phyloP scores from a whole-genome alignment of 2,797 vertebrate genomes.

The Amblyraja radiata region DNA sequence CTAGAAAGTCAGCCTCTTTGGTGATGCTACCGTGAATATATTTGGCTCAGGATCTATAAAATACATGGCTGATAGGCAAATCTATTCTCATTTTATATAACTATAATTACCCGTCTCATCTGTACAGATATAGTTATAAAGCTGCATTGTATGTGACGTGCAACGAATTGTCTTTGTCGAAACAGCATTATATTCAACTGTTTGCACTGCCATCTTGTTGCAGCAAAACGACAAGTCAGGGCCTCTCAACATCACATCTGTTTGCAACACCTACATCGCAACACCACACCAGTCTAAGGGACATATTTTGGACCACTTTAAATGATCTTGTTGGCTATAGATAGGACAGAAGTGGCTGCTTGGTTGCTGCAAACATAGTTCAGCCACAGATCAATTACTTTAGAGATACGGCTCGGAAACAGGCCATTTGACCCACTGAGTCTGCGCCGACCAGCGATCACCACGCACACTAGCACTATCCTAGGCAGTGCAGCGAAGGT shows the following conservation, averaged over 20 bases:
- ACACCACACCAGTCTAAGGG: not conserved
- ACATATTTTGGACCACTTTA: not conserved
- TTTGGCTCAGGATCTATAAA: slow-evolving; percentile 2
- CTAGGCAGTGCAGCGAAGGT: no score
- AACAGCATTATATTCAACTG: not conserved
- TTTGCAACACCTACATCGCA: not conserved
- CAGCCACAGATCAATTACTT: not conserved
- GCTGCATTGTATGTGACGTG: not conserved
- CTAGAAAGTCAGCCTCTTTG: not conserved
- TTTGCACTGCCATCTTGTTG: slow-evolving; percentile 6
- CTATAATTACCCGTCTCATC: not conserved
- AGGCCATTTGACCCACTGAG: no score
- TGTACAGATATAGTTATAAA: not conserved
- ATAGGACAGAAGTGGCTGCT: not conserved
- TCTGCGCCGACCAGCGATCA: no score
- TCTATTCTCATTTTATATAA: not conserved
- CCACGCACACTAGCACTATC: no score
- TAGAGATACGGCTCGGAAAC: no score
- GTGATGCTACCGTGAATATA: not conserved
- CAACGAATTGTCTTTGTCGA: not conserved
- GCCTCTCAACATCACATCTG: not conserved
- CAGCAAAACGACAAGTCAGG: not conserved
- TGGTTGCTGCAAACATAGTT: not conserved
- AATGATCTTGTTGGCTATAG: not conserved
- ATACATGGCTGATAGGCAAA: not conserved